These are phyloP conservation scores for Temnopleurus reevesii DNA, from an alignment of 53 echinoderm and acorn worm species.

Conservation along the genomic window DNA sequence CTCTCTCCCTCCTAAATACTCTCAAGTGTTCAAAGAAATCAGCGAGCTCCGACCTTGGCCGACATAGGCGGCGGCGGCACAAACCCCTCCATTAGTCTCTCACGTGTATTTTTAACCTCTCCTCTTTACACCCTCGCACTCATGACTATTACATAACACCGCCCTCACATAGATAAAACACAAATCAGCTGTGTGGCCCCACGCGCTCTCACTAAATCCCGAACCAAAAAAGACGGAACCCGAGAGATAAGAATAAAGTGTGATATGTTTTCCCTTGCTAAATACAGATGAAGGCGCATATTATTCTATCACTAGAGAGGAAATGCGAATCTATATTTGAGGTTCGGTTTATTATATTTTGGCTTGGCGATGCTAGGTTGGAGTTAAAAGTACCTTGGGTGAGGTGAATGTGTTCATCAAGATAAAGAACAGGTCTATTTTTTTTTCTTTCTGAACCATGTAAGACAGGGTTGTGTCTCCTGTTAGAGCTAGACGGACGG, in stretches of 20 bases:
- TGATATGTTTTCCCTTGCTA: not conserved
- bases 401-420: conserved; percentile 22
- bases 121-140: not conserved
- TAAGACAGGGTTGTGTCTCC: too few species aligned
- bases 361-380: conserved; percentile 6
- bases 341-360: conserved; percentile 51
- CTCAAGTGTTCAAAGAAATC: conserved; percentile 6
- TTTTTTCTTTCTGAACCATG: too few species aligned
- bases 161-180: conserved; percentile 22
- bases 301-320: not conserved
- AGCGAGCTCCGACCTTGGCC: conserved; percentile 27
- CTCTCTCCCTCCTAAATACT: not conserved
- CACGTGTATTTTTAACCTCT: conserved; percentile 44
- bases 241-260: conserved; percentile 19
- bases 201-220: not conserved
- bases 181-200: not conserved
- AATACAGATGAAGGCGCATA: not conserved
- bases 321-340: conserved; percentile 37
- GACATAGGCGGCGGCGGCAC: not conserved
- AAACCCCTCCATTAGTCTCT: conserved; percentile 28
- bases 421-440: conserved; percentile 35
- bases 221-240: not conserved
- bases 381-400: conserved; percentile 9
- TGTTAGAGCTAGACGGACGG: too few species aligned
- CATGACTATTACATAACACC: conserved; percentile 34